These are phyloP conservation scores for Etia nguti DNA, from an alignment of 2,113 vertebrate species.

Conservation along the genomic window DNA sequence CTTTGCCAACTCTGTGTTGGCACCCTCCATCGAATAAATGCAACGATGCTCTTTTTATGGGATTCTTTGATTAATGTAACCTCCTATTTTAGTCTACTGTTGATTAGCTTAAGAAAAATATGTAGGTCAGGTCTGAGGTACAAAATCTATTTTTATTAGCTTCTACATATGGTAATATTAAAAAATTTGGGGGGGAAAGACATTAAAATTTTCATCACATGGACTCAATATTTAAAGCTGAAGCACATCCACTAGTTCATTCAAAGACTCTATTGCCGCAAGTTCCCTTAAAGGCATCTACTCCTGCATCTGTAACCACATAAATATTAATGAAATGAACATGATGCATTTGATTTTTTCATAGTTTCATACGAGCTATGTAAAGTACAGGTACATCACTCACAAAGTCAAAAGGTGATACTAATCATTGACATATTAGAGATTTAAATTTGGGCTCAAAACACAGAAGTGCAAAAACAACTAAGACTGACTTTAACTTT, in stretches of 20 bases:
- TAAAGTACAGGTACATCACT: neutral
- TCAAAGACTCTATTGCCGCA: neutral
- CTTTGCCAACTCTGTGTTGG: neutral
- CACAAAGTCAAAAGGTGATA: neutral
- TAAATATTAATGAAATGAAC: neutral
- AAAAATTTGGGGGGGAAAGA: fast-evolving
- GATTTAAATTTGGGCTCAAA: neutral
- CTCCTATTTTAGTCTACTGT: neutral
- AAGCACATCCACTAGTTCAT: neutral
- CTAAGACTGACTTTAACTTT: neutral
- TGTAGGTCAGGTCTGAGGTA: neutral
- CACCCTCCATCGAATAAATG: neutral
- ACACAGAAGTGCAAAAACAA: neutral
- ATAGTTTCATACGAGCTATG: neutral
- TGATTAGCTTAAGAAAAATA: neutral
- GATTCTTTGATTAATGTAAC: neutral
- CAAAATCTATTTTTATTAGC: neutral
- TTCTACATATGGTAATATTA: neutral
- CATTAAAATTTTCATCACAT: neutral
- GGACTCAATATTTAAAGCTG: neutral
- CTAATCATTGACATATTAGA: neutral
- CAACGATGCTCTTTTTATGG: neutral
- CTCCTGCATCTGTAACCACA: neutral
- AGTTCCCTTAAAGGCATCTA: neutral
- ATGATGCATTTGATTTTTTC: neutral